Base-by-base conservation (phyloP, 2,888 invertebrate species). In the Lepidocyrtinus sp. region DNA sequence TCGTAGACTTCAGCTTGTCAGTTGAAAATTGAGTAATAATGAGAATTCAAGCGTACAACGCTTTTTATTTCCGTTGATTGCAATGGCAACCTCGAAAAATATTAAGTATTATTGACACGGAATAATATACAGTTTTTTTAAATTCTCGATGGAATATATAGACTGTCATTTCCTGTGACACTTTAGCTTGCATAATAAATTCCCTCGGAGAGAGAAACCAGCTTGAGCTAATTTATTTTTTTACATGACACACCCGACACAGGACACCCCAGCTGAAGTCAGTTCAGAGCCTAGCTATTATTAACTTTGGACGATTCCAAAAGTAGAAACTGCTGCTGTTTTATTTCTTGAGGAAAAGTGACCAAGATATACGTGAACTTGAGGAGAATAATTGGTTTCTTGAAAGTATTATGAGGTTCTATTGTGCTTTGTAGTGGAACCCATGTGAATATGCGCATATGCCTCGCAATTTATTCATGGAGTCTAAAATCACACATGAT, bases 151-250 rank as follows among this genome's bases (percentile, higher is more conserved):
- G n/a, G n/a, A n/a, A n/a, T n/a, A n/a, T n/a, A n/a, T n/a, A n/a
- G n/a, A n/a, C n/a, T n/a, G n/a, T n/a, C n/a, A n/a, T 50, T 50
- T 50, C 5, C 50, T 50, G 19, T 59, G 59, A 59, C 59, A 59
- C 21, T 12, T 21, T 59, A 3, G 9, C 22, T 19, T 59, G 59
- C 59, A 59, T 59, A 59, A 59, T 59, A 12, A 19, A 59, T 59
- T 2, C 19, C 22, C 22, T 59, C 2, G 21, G 21, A 22, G 21
- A 59, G 21, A 36, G 36, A 36, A 36, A 59, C 59, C 9, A 59
- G 21, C 59, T n/a, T 9, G 55, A 59, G 59, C 59, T 59, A 59
- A 59, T 59, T 59, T 59, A 59, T 59, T 59, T 59, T n/a, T 59
- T 59, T 21, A 59, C 22, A 15, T 50, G 50, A 50, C 50, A n/a